These are phyloP conservation scores for Oncorhynchus kisutch DNA, from an alignment of 2,113 vertebrate genomes.

Conservation along the genomic window DNA sequence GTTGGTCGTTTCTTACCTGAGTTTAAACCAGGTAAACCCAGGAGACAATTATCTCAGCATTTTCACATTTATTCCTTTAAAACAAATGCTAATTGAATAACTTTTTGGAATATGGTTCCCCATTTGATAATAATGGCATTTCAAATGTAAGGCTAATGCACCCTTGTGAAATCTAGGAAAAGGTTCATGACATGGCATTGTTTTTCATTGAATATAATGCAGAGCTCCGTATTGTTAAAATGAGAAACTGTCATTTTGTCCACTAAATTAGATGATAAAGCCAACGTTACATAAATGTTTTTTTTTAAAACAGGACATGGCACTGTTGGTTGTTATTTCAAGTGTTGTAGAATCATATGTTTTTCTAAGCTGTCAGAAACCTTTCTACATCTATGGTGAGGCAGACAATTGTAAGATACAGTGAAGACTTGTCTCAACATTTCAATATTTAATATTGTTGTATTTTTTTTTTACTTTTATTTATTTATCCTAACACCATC, in stretches of 20 bases:
- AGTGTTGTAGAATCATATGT: background rate
- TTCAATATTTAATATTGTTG: constrained; percentile 48
- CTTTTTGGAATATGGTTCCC: no score
- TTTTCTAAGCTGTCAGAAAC: constrained; percentile 41
- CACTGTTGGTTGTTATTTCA: background rate
- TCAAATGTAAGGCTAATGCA: background rate
- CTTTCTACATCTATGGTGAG: constrained; percentile 27
- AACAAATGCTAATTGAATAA: no score
- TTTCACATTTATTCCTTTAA: no score
- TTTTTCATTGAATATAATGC: background rate
- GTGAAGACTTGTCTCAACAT: constrained; percentile 46
- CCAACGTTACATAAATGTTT: background rate
- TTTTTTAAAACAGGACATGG: background rate
- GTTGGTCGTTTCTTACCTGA: background rate
- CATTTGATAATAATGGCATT: background rate
- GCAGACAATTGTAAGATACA: constrained; percentile 47
- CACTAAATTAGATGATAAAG: background rate
- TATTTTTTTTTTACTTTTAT: constrained; percentile 46
- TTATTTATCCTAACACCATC: constrained; percentile 62
- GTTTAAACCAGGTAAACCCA: background rate
- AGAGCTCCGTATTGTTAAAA: background rate
- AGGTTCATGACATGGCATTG: background rate
- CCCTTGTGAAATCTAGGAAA: background rate
- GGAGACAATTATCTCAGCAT: background rate
- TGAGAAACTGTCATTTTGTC: background rate